A percentile compares a stretch with the other conserved stretches of the same genome.
Evolutionary conservation across 1,140 invertebrate species (phyloP).

Genomic region (Harpegnathos saltator): DNA sequence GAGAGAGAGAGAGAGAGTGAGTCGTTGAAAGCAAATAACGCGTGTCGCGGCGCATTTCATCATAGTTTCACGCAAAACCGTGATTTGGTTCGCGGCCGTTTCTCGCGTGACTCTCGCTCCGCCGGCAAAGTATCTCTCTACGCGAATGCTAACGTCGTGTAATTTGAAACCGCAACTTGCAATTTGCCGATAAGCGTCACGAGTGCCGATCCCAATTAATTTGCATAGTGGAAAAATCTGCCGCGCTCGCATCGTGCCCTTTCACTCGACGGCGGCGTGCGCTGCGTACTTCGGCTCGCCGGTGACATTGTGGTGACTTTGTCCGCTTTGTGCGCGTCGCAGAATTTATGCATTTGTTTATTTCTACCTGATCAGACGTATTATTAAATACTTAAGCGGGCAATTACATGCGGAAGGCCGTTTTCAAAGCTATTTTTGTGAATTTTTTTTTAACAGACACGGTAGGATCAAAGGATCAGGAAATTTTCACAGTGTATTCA

Average conservation of each 20-base stretch:
- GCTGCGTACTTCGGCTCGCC: neutral
- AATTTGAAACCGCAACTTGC: conserved; percentile 53
- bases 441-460: too few species aligned
- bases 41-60: conserved; percentile 47
- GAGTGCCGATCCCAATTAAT: conserved; percentile 49
- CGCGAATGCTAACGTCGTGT: conserved; percentile 51
- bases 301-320: neutral
- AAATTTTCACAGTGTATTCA: too few species aligned
- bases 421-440: too few species aligned
- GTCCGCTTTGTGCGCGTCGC: too few species aligned
- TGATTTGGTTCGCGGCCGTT: conserved; percentile 51
- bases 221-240: conserved; percentile 53
- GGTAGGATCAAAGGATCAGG: too few species aligned
- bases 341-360: too few species aligned
- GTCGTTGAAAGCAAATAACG: conserved; percentile 52
- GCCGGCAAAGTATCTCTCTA: conserved; percentile 29
- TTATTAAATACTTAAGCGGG: too few species aligned
- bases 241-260: neutral
- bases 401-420: too few species aligned
- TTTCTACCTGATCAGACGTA: too few species aligned
- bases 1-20: too few species aligned
- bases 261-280: conserved; percentile 2
- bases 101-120: conserved; percentile 41
- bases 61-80: conserved; percentile 50
- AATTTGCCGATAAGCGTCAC: conserved; percentile 56